These are phyloP conservation scores for Peromyscus californicus DNA, from an alignment of 2,113 vertebrate genomes.

Conservation along the genomic window DNA sequence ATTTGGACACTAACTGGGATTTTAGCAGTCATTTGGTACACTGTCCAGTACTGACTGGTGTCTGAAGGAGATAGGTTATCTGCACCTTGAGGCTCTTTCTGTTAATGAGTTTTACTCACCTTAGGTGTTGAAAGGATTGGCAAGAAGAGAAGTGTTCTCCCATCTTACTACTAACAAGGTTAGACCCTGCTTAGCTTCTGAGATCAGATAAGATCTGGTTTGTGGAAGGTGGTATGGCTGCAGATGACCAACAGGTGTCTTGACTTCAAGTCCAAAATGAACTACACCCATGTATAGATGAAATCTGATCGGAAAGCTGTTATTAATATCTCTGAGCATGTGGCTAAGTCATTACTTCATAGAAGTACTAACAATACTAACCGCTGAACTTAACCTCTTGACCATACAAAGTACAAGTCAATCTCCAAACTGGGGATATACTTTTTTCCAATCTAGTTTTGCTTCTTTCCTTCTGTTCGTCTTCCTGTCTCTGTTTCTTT, in stretches of 20 bases:
- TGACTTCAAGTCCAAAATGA: constrained; percentile 36
- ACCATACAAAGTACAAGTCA: neutral
- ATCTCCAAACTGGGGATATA: neutral
- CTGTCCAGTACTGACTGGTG: neutral
- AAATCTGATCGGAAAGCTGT: constrained; percentile 23
- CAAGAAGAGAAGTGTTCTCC: neutral
- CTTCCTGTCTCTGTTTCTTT: neutral
- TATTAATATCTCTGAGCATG: neutral
- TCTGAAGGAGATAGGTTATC: constrained; percentile 30
- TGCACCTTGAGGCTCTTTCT: constrained; percentile 40
- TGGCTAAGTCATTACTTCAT: neutral
- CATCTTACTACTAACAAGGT: neutral
- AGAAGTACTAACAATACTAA: constrained; percentile 33
- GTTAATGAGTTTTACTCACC: constrained; percentile 41
- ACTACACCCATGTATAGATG: neutral
- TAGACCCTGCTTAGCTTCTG: neutral
- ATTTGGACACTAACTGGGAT: constrained; percentile 21
- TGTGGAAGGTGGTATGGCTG: neutral
- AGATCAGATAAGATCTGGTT: neutral
- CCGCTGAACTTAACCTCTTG: neutral
- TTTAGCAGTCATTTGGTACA: neutral
- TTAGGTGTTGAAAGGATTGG: constrained; percentile 44
- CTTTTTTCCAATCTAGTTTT: constrained; percentile 1
- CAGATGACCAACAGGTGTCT: neutral
- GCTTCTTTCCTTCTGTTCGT: neutral